phyloP scores from a whole-genome alignment of 2,113 vertebrate genomes.

The Tautogolabrus adspersus region DNA sequence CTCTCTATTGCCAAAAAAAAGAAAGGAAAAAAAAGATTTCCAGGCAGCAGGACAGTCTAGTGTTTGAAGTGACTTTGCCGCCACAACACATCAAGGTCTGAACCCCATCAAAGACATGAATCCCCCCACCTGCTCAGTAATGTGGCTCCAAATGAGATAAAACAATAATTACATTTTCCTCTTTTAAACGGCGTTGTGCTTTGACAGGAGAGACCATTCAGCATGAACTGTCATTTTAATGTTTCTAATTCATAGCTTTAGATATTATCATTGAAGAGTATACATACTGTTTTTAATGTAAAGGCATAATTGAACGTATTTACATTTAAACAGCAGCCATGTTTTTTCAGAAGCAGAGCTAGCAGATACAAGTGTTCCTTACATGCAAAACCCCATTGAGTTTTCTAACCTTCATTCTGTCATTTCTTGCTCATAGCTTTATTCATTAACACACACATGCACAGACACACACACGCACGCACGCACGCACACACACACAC shows the following conservation, averaged over 20 bases:
- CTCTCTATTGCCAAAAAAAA: slow-evolving; percentile 14
- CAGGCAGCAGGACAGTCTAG: slow-evolving; percentile 5
- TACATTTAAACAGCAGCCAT: slow-evolving; percentile 6
- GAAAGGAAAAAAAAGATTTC: slow-evolving; percentile 18
- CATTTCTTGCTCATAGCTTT: slow-evolving; percentile 6
- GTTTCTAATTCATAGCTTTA: slow-evolving; percentile 16
- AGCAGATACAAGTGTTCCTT: not conserved
- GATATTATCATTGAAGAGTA: not conserved
- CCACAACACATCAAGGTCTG: slow-evolving; percentile 27
- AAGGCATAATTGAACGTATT: slow-evolving; percentile 11
- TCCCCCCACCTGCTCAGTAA: slow-evolving; percentile 38
- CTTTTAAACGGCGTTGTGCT: slow-evolving; percentile 13
- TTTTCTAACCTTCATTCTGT: not conserved
- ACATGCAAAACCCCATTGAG: slow-evolving; percentile 6
- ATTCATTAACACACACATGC: slow-evolving; percentile 12
- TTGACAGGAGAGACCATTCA: not conserved
- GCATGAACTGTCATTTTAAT: not conserved
- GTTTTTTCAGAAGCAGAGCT: slow-evolving; percentile 2
- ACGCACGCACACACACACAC: too few relatives aligned
- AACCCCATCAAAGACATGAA: slow-evolving; percentile 36
- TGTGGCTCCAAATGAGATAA: slow-evolving; percentile 38
- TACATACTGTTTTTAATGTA: not conserved
- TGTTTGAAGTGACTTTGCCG: slow-evolving; percentile 18
- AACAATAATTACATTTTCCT: slow-evolving; percentile 4
- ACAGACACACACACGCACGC: not conserved